Percentiles rank a stretch among this genome's conserved stretches.
Conservation (phyloP, 2,113 vertebrate species). For the Dinomys branickii region DNA sequence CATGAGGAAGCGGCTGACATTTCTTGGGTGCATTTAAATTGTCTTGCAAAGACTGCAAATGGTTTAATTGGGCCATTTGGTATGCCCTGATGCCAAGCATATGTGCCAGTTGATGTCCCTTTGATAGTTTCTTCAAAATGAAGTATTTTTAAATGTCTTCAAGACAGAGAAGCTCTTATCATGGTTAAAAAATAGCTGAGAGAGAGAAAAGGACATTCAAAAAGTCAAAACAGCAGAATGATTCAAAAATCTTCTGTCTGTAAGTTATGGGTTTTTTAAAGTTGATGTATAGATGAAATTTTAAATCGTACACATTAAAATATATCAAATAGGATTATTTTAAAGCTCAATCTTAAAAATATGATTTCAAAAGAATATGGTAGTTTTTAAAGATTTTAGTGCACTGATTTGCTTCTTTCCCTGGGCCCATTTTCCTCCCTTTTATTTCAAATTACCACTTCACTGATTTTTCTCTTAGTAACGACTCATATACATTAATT, state of each 20-base stretch:
- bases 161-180: slow-evolving; percentile 58
- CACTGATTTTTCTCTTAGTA: slow-evolving; percentile 77
- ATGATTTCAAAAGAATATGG: slow-evolving; percentile 53
- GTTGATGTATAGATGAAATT: slow-evolving; percentile 13
- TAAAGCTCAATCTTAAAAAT: slow-evolving; percentile 40
- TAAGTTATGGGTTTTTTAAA: neutral
- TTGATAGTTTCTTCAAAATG: slow-evolving; percentile 69
- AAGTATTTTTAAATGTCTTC: slow-evolving; percentile 72
- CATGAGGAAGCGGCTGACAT: slow-evolving; percentile 59
- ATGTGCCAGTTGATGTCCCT: slow-evolving; percentile 64
- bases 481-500: slow-evolving; percentile 78
- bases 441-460: slow-evolving; percentile 79
- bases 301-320: slow-evolving; percentile 48
- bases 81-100: slow-evolving; percentile 59
- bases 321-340: slow-evolving; percentile 55
- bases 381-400: slow-evolving; percentile 63
- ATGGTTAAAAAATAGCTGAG: slow-evolving; percentile 58
- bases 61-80: slow-evolving; percentile 65
- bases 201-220: slow-evolving; percentile 59
- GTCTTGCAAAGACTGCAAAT: slow-evolving; percentile 21
- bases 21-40: slow-evolving; percentile 63
- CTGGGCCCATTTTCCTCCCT: slow-evolving; percentile 72
- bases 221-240: slow-evolving; percentile 72
- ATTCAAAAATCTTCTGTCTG: slow-evolving; percentile 55
- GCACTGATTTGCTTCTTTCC: slow-evolving; percentile 71